Evolutionary conservation across 2,888 invertebrate genomes (phyloP).

Genomic region (Phaonia tiefii): DNA sequence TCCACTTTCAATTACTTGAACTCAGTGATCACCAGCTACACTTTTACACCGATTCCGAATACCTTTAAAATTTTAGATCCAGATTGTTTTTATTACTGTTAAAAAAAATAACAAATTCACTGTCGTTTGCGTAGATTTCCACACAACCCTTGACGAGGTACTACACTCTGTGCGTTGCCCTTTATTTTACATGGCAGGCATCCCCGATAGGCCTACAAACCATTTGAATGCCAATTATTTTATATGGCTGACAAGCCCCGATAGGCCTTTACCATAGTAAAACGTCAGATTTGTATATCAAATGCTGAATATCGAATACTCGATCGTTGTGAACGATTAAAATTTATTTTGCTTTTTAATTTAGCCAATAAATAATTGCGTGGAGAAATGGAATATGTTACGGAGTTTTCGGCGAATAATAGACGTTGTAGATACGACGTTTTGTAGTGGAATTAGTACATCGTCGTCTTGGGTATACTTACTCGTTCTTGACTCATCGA

Average conservation of each 20-base stretch:
- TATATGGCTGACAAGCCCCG: conserved; percentile 23
- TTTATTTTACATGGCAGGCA: conserved; percentile 37
- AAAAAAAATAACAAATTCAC: background rate
- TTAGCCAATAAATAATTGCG: background rate
- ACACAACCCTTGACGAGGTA: conserved; percentile 34
- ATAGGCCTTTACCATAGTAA: conserved; percentile 22
- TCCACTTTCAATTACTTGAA: background rate
- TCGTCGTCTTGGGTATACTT: conserved; percentile 19
- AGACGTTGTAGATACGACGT: background rate
- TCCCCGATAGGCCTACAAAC: conserved; percentile 38
- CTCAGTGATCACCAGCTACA: too few relatives aligned
- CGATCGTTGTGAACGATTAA: background rate
- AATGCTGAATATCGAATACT: background rate
- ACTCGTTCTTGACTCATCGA: conserved; percentile 32
- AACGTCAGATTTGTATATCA: background rate
- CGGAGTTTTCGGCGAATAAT: background rate
- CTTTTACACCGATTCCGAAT: too few relatives aligned
- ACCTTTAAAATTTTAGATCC: too few relatives aligned
- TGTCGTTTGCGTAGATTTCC: conserved; percentile 17
- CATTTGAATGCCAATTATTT: conserved; percentile 21
- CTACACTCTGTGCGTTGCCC: conserved; percentile 38
- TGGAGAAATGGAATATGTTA: conserved; percentile 21
- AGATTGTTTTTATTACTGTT: background rate
- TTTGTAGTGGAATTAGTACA: background rate
- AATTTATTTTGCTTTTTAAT: background rate